Conservation (phyloP, 2,113 vertebrate species). For the Nycticebus coucang region DNA sequence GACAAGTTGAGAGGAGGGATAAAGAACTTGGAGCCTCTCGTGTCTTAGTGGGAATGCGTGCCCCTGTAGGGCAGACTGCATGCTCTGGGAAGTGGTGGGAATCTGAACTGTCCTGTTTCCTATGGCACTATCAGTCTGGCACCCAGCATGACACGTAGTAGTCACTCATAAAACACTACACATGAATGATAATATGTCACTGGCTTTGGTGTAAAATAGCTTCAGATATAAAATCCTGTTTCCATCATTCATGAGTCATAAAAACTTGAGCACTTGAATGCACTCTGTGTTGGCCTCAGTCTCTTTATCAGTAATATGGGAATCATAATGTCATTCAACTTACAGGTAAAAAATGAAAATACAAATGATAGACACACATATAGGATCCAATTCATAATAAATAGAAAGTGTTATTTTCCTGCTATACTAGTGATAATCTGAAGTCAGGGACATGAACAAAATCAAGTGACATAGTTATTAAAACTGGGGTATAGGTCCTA, state of each 20-base stretch:
- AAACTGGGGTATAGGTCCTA: not conserved
- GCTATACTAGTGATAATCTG: not conserved
- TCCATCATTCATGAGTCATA: not conserved
- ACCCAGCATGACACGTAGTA: rapidly evolving
- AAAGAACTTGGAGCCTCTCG: not conserved
- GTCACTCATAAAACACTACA: not conserved
- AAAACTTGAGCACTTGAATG: not conserved
- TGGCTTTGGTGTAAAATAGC: not conserved
- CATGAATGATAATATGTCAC: not conserved
- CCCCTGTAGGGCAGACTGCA: rapidly evolving
- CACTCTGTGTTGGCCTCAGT: not conserved
- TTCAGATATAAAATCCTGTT: not conserved
- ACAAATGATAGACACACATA: not conserved
- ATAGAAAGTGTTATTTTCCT: not conserved
- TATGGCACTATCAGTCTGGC: too few relatives aligned
- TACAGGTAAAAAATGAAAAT: not conserved
- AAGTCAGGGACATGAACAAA: not conserved
- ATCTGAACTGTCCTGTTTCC: not conserved
- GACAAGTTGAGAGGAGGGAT: not conserved
- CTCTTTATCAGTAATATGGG: not conserved
- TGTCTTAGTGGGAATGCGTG: rapidly evolving
- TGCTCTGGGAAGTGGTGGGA: not conserved
- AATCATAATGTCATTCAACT: not conserved
- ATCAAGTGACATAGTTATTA: not conserved
- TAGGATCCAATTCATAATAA: not conserved